A percentile compares a stretch with the other conserved stretches of the same genome.
These are phyloP conservation scores for Hydractinia symbiolongicarpus DNA, from an alignment of 30 jellyfish, hydroid and myxozoan genomes.

Conservation along the genomic window DNA sequence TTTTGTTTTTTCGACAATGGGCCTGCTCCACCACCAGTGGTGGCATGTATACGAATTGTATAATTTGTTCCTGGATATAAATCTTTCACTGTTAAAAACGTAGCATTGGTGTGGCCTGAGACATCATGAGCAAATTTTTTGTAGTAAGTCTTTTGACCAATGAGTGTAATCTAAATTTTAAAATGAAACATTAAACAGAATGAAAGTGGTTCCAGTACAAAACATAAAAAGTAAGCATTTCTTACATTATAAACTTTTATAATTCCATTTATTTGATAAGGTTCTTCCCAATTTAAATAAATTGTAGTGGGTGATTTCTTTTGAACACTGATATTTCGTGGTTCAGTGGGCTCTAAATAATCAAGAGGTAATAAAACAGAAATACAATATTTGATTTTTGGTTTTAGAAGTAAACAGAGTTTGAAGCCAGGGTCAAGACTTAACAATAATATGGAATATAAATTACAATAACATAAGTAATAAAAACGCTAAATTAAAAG, in stretches of 20 bases:
- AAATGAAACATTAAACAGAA: not conserved
- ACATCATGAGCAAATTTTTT: conserved; percentile 13
- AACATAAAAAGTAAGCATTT: not conserved
- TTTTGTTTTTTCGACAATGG: not conserved
- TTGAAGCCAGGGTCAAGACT: no score
- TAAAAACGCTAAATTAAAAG: no score
- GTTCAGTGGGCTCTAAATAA: conserved; percentile 41
- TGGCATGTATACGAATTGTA: conserved; percentile 39
- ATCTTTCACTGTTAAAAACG: not conserved
- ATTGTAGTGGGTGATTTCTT: conserved; percentile 37
- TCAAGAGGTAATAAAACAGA: not conserved
- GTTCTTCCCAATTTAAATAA: conserved; percentile 37
- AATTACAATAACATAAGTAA: no score
- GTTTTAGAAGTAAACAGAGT: no score
- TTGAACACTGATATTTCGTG: conserved; percentile 18
- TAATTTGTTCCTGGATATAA: conserved; percentile 55
- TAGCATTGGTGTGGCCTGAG: not conserved
- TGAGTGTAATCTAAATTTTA: not conserved
- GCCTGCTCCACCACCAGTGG: conserved; percentile 63
- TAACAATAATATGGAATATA: no score
- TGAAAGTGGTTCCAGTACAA: not conserved
- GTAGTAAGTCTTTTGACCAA: not conserved
- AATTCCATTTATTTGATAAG: conserved; percentile 48
- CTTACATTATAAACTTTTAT: conserved; percentile 41
- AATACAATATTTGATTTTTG: not conserved